Evolutionary conservation across 2,888 invertebrate genomes (phyloP), one percentile per base, ranked within the genome.

Genomic region (Gastracanthus pulcherrimus): DNA sequence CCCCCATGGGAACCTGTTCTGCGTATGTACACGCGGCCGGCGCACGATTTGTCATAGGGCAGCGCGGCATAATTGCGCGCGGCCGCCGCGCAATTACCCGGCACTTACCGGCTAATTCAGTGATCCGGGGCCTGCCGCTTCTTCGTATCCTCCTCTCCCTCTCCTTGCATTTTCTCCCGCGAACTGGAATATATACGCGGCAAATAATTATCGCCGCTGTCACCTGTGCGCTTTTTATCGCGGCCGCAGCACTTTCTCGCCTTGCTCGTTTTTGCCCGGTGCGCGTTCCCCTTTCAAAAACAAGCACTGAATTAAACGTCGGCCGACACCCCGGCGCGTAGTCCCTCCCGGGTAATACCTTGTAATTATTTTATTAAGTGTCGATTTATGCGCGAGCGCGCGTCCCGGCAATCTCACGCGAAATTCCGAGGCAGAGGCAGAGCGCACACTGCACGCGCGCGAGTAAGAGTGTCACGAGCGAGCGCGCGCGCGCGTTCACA

Each of bases 31-130:
- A 41, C 81, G 82, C 84, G n/a, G n/a, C n/a, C n/a, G n/a, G n/a
- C n/a, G n/a, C n/a, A n/a, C n/a, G 87, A 89, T 89, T 88, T 89
- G 89, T 89, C 89, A 87, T 88, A 87, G 85, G 82, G 79, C 60
- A 75, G 75, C 66, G 78, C 36, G 16, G 16, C 13, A 16, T 7
- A n/a, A n/a, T n/a, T n/a, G n/a, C n/a, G n/a, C 38, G 26, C 66
- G 36, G 23, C 55, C 71, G 38, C 67, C 67, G 55, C 82, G 80
- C 85, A 86, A 86, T 89, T 87, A 87, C 84, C 85, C 87, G 86
- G 83, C 86, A 83, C 86, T 86, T 85, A 85, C 79, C 41, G 7
- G 62, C 74, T 55, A 77, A 78, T 74, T 82, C 75, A 26, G 41
- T 19, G 34, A 36, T 58, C 67, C 26, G 26, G 23, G 5, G 11